Evolutionary conservation across 2,113 vertebrate genomes (phyloP).

Genomic region (Monopterus albus): DNA sequence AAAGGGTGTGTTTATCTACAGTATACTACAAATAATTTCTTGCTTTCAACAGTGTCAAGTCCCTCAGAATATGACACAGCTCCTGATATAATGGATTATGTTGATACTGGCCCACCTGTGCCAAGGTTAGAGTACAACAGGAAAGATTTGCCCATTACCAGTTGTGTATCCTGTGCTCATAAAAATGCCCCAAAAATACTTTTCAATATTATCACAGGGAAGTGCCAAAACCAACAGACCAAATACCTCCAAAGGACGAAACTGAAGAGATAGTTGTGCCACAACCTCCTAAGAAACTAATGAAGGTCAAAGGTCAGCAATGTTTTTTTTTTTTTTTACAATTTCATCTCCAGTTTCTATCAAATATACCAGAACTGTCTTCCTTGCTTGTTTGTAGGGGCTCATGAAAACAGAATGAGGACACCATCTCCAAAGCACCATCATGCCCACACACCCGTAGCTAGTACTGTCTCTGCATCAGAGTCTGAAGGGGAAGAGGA

Average conservation of each 20-base stretch:
- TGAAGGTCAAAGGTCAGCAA: conserved; percentile 91
- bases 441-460: conserved; percentile 67
- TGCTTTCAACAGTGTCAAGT: conserved; percentile 76
- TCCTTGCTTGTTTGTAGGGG: conserved; percentile 34
- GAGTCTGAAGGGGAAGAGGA: conserved; percentile 82
- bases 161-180: background rate
- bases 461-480: conserved; percentile 71
- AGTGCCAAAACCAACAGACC: conserved; percentile 80
- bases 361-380: background rate
- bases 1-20: background rate
- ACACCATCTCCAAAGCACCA: conserved; percentile 78
- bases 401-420: conserved; percentile 55
- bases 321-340: background rate
- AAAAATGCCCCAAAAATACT: background rate
- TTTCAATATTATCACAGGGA: conserved; percentile 73
- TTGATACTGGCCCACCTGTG: conserved; percentile 75
- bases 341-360: background rate
- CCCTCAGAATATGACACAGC: conserved; percentile 92
- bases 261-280: conserved; percentile 81
- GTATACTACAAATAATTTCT: background rate
- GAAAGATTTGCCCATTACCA: background rate
- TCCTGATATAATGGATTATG: conserved; percentile 84
- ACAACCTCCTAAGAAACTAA: conserved; percentile 82
- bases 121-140: conserved; percentile 77
- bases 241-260: conserved; percentile 82